Evolutionary conservation across 92 coral and sea anemone genomes (phyloP), one percentile per base, ranked within the genome.

Genomic region (Porites rus): DNA sequence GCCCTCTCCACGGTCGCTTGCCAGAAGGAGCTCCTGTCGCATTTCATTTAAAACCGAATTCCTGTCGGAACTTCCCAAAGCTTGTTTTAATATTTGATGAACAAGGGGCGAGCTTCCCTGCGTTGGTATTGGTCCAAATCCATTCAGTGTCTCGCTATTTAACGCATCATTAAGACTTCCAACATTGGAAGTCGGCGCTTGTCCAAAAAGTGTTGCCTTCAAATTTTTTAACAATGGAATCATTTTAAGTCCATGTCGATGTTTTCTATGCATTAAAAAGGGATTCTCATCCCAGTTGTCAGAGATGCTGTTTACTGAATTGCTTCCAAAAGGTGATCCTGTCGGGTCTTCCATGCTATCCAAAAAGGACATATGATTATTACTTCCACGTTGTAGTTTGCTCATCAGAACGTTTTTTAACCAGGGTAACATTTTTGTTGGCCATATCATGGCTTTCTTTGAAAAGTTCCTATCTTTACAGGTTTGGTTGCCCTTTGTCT

Each of bases 391-490:
- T 50, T 75, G 62, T 11, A 94, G 64, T 60, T 93, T 94, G 31
- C 82, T 88, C 77, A 90, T 69, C 77, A 94, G 18, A 88, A 93
- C 92, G 61, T 83, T 93, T 74, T 86, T 86, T 61, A 94, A 72
- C 91, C 91, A 82, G 6, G 98, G 98, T 60, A 94, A 74, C 98
- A 94, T 94, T 82, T 91, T 94, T 69, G 94, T 94, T 56, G 98
- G 98, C 98, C 98, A 94, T 63, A 94, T 94, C 98, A 94, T 94
- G 14, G 98, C 98, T 75, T 94, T 94, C 81, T 94, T 94, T 61
- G 90, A 80, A 67, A 85, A 74, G 51, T 81, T 71, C 70, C 51
- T 88, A 4, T 85, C 76, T 72, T 88, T 82, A 51, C 83, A 85
- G 51, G 76, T 51, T 46, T 77, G 59, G 53, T n/a, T 17, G 58